Evolutionary conservation across 30 jellyfish, hydroid and myxozoan genomes (phyloP).

Genomic region (Aurelia aurita complex sp. Pacific): DNA sequence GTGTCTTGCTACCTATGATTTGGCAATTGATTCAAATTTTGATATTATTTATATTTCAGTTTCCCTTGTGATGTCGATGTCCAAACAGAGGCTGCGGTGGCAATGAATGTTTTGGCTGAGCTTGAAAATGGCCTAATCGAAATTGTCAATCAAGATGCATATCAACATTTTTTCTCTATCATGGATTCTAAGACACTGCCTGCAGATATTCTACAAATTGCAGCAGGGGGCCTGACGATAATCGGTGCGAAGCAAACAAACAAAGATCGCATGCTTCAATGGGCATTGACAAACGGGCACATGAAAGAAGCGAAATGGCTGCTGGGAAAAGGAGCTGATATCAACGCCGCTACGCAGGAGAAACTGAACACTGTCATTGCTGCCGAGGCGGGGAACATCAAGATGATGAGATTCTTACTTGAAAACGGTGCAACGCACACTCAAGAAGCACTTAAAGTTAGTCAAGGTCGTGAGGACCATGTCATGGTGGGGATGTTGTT

Average conservation of each 20-base stretch:
- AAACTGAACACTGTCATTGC: constrained; percentile 62
- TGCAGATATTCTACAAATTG: constrained; percentile 36
- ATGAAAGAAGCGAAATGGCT: constrained; percentile 61
- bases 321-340: constrained; percentile 83
- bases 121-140: constrained; percentile 45
- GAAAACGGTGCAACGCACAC: constrained; percentile 62
- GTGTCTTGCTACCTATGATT: no score
- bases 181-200: constrained; percentile 41
- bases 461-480: constrained; percentile 37
- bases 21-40: no score
- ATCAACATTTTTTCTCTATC: constrained; percentile 56
- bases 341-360: constrained; percentile 60
- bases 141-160: constrained; percentile 57
- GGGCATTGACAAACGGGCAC: constrained; percentile 72
- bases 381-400: constrained; percentile 43
- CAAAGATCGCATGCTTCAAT: constrained; percentile 73
- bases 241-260: constrained; percentile 44
- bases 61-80: constrained; percentile 61
- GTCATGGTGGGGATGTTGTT: constrained; percentile 71
- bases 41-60: constrained; percentile 28
- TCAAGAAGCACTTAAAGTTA: constrained; percentile 58
- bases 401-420: constrained; percentile 63
- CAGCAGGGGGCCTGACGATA: constrained; percentile 61
- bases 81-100: constrained; percentile 79
- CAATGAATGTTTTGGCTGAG: constrained; percentile 80